A percentile compares a stretch with the other conserved stretches of the same genome.
Conservation (phyloP, 2,888 invertebrate genomes). For the Helobdella robusta region DNA sequence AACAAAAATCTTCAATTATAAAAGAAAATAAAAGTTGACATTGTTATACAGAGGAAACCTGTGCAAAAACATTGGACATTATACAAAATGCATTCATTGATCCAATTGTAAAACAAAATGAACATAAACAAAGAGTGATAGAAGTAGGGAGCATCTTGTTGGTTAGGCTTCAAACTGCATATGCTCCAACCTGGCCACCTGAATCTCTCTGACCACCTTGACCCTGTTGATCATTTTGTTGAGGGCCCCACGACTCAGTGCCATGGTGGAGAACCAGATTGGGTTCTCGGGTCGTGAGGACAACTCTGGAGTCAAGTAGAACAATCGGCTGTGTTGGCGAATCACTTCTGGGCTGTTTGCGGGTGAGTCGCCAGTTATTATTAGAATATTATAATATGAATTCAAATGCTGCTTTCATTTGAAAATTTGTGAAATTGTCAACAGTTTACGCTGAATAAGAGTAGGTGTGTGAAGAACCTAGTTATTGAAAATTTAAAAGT, state of each 20-base stretch:
- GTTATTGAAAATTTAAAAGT: neutral
- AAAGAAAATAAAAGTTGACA: no score
- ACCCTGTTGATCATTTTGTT: constrained; percentile 24
- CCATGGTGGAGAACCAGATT: constrained; percentile 20
- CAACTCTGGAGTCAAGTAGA: constrained; percentile 24
- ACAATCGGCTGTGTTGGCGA: neutral
- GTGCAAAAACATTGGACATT: no score
- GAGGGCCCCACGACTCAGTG: constrained; percentile 18
- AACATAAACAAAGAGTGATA: no score
- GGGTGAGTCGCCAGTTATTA: neutral
- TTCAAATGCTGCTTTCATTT: no score
- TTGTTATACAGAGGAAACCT: no score
- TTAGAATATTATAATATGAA: no score
- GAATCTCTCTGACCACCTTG: constrained; percentile 24
- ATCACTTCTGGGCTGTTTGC: constrained; percentile 16
- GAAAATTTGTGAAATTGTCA: no score
- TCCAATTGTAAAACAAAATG: no score
- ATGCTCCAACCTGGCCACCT: constrained; percentile 21
- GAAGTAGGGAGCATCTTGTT: no score
- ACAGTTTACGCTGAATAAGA: no score
- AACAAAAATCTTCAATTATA: no score
- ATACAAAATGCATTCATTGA: no score
- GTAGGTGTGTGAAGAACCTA: neutral
- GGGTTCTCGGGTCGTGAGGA: constrained; percentile 4
- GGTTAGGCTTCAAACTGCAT: constrained; percentile 17